Conservation (phyloP, 2,888 invertebrate genomes). For the Trachelus tabidus region DNA sequence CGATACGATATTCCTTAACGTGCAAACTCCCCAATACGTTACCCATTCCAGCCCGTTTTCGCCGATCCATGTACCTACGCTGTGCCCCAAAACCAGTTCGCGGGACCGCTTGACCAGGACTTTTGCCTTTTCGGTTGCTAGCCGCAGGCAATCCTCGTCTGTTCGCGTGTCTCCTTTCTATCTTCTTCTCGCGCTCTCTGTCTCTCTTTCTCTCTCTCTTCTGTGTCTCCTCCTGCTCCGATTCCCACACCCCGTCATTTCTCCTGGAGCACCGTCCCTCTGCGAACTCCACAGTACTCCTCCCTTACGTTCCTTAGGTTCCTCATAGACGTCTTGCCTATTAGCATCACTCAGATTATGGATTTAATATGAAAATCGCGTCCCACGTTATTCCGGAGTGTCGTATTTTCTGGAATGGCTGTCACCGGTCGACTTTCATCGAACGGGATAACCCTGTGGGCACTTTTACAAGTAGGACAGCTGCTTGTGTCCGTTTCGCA, state of each 20-base stretch:
- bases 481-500: not conserved
- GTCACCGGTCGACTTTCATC: constrained; percentile 9
- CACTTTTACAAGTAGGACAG: constrained; percentile 3
- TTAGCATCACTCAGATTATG: not conserved
- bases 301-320: not conserved
- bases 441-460: not conserved
- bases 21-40: constrained; percentile 1
- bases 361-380: constrained; percentile 12
- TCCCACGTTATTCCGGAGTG: not conserved
- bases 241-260: not conserved
- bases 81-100: constrained; percentile 55
- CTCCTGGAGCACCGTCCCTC: not conserved
- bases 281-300: not conserved
- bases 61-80: constrained; percentile 11
- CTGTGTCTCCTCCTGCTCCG: not conserved
- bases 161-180: constrained; percentile 30
- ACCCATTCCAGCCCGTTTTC: constrained; percentile 11
- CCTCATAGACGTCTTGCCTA: not conserved
- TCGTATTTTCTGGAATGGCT: constrained; percentile 3
- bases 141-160: constrained; percentile 52
- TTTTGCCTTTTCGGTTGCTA: constrained; percentile 60
- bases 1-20: not conserved
- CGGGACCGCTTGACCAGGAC: constrained; percentile 32
- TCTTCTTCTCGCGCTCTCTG: constrained; percentile 25
- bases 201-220: constrained; percentile 11